Evolutionary conservation across 2,888 invertebrate genomes (phyloP).

Genomic region (Scaeva pyrastri): DNA sequence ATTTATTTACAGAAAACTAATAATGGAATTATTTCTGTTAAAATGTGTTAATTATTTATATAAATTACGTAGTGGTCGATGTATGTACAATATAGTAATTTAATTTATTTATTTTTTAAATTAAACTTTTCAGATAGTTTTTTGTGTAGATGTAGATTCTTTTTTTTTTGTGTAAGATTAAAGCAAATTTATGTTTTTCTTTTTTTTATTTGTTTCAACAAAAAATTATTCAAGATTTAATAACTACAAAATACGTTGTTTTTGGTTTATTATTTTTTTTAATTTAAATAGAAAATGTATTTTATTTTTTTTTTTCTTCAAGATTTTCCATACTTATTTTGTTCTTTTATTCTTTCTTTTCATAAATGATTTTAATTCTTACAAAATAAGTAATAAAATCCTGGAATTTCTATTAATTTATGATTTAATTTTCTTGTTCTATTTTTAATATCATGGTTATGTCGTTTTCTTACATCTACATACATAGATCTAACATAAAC

Average conservation of each 20-base stretch:
- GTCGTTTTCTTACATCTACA: slow-evolving; percentile 42
- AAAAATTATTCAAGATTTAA: not conserved
- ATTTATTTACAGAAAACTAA: slow-evolving; percentile 61
- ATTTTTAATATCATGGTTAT: slow-evolving; percentile 23
- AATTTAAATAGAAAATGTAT: not conserved
- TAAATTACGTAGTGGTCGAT: slow-evolving; percentile 73
- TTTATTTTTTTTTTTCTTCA: not conserved
- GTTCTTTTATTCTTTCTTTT: not conserved
- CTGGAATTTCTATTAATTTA: not conserved
- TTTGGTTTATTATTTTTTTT: not conserved
- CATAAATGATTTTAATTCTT: not conserved
- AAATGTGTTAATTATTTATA: slow-evolving; percentile 17
- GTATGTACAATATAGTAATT: slow-evolving; percentile 61
- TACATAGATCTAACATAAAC: slow-evolving; percentile 64
- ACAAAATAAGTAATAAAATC: not conserved
- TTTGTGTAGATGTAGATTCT: slow-evolving; percentile 1
- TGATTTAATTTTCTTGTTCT: not conserved
- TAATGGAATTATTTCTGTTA: not conserved
- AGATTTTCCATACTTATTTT: not conserved
- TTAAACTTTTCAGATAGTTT: slow-evolving; percentile 1
- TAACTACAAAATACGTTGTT: slow-evolving; percentile 12
- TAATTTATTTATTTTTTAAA: slow-evolving; percentile 38
- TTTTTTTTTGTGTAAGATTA: not conserved
- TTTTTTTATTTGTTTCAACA: not conserved
- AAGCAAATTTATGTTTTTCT: not conserved